These are phyloP conservation scores for Pristionchus mayeri DNA, from an alignment of 2,888 invertebrate genomes.

Conservation along the genomic window DNA sequence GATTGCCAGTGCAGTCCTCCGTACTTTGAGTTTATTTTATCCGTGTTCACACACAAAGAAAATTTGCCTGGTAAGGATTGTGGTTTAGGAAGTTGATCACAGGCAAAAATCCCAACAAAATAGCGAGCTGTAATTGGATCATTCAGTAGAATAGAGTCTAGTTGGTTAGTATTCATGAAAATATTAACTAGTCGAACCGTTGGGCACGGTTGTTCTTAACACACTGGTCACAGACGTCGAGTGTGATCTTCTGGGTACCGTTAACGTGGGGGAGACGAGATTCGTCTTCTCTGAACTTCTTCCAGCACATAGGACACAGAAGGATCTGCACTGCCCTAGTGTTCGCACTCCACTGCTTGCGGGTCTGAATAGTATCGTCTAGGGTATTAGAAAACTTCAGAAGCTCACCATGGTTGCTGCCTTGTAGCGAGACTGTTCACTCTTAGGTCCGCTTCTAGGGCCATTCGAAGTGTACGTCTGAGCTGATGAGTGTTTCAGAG, in stretches of 20 bases:
- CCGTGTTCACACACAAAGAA: neutral
- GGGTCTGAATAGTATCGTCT: neutral
- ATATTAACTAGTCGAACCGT: neutral
- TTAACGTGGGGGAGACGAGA: neutral
- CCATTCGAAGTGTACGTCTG: neutral
- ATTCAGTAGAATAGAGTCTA: neutral
- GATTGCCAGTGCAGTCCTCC: conserved; percentile 28
- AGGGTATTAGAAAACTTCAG: too few species aligned
- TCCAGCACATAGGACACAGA: neutral
- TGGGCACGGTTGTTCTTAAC: neutral
- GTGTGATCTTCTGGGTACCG: neutral
- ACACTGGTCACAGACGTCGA: neutral
- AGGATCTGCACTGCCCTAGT: neutral
- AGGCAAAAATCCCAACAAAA: neutral
- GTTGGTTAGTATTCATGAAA: neutral
- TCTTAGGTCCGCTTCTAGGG: neutral
- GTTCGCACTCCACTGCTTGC: neutral
- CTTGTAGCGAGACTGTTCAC: neutral
- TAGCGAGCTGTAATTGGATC: neutral
- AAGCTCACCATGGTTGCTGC: neutral
- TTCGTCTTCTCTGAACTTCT: neutral
- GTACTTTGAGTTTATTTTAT: neutral
- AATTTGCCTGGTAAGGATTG: neutral
- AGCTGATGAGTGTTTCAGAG: too few species aligned
- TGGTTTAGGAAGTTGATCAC: neutral